A percentile compares a stretch with the other conserved stretches of the same genome.
phyloP scores from a whole-genome alignment of 2,888 invertebrate species.

The Athrips mouffetella region DNA sequence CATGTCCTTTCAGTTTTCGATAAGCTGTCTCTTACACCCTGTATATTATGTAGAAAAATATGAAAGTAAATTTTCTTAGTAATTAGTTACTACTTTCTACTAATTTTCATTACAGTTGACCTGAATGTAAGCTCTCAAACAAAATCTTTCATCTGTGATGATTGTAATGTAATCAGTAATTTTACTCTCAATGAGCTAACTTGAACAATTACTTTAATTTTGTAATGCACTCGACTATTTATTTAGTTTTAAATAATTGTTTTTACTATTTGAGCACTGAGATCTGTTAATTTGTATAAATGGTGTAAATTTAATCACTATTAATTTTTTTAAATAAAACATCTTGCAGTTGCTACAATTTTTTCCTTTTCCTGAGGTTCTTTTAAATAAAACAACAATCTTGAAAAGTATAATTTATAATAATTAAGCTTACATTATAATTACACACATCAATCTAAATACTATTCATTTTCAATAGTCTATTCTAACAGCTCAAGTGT shows the following conservation, averaged over 20 bases:
- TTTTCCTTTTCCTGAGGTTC: not conserved
- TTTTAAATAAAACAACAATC: not conserved
- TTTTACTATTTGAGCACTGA: conserved; percentile 71
- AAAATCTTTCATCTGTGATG: conserved; percentile 68
- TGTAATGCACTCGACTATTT: conserved; percentile 68
- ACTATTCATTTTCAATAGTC: too few species aligned
- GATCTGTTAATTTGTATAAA: conserved; percentile 76
- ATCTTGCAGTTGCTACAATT: conserved; percentile 5
- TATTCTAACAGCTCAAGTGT: too few species aligned
- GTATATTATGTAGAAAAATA: too few species aligned
- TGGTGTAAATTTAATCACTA: conserved; percentile 55
- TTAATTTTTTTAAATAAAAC: conserved; percentile 49
- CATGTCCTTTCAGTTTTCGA: too few species aligned
- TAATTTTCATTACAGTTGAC: conserved; percentile 3
- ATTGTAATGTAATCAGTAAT: conserved; percentile 62
- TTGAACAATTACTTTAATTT: conserved; percentile 65
- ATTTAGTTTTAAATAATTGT: conserved; percentile 69
- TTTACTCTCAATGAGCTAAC: conserved; percentile 57
- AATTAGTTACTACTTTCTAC: too few species aligned
- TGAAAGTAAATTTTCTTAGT: too few species aligned
- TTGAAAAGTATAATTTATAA: not conserved
- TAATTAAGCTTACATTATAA: too few species aligned
- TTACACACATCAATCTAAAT: too few species aligned
- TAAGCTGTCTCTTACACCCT: too few species aligned
- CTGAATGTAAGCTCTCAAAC: conserved; percentile 58